Conservation (phyloP, 2,888 invertebrate genomes). For the Diplazon laetatorius region DNA sequence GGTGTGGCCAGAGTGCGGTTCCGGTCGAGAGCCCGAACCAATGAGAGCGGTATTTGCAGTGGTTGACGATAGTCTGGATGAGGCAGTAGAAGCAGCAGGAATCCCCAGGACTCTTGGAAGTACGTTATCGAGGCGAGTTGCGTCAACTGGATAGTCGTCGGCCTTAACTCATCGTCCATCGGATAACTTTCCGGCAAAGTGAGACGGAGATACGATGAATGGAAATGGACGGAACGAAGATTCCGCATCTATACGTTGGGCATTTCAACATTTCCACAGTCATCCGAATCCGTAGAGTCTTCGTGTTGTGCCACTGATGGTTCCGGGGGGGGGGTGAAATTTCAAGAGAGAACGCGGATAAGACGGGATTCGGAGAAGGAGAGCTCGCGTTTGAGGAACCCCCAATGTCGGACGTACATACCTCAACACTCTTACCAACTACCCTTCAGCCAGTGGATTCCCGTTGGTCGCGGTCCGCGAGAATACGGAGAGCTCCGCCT, state of each 20-base stretch:
- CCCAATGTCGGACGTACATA: neutral
- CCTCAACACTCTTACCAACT: neutral
- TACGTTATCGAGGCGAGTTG: slow-evolving; percentile 37
- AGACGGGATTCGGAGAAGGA: slow-evolving; percentile 40
- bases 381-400: slow-evolving; percentile 8
- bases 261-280: slow-evolving; percentile 47
- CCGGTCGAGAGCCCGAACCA: neutral
- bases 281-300: slow-evolving; percentile 52
- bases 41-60: neutral
- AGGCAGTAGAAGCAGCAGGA: slow-evolving; percentile 45
- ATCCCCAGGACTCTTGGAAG: slow-evolving; percentile 31
- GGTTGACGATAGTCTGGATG: slow-evolving; percentile 19
- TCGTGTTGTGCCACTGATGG: slow-evolving; percentile 41
- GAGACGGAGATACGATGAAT: neutral
- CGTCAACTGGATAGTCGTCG: slow-evolving; percentile 48
- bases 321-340: no score
- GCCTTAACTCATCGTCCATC: slow-evolving; percentile 56
- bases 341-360: slow-evolving; percentile 38
- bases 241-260: slow-evolving; percentile 18
- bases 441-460: neutral
- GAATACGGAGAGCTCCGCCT: slow-evolving; percentile 8
- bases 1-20: neutral
- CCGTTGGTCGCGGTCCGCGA: neutral
- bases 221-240: slow-evolving; percentile 2
- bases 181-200: slow-evolving; percentile 55